Evolutionary conservation across 2,888 invertebrate species (phyloP), one percentile per base, ranked within the genome.

Genomic region (Zootermopsis nevadensis): DNA sequence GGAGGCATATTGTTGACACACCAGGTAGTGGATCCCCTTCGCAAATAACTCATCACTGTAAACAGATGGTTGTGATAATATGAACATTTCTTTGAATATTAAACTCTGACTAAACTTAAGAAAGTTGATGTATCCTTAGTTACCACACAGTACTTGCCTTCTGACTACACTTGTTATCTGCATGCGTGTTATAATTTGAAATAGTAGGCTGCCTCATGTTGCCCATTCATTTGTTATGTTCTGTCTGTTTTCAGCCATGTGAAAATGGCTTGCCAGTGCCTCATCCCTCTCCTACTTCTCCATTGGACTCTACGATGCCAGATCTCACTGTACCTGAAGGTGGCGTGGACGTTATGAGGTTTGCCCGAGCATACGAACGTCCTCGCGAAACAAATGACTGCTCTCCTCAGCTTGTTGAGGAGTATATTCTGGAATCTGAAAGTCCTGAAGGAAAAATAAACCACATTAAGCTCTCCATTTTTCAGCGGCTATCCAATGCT

Each of bases 381-480:
- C 93, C 94, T 27, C 91, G 92, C 67, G 91, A 93, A 80, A 93
- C 93, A 12, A 91, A 91, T 86, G 95, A 95, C 90, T 95, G 94
- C 89, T 93, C 93, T 86, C 96, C 96, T 72, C 94, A 95, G 89
- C 90, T 96, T 77, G 94, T 97, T 79, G 97, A 97, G 89, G 97
- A 97, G 88, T 97, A 96, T 89, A 94, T 96, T 82, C 90, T 98
- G 86, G 98, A 98, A 90, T 96, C 97, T 76, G 97, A 97, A 87
- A 90, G 94, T 87, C 93, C 94, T 15, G 92, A 93, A 87, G 91
- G 89, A 31, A 89, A 89, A 84, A 94, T 95, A 86, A 95, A 97
- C 90, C 94, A 95, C 89, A 97, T 97, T 88, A 96, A 96, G 89
- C 91, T 98, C 86, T 95, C 96, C 83, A 96, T 98, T 89, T 91